phyloP scores from a whole-genome alignment of 2,888 invertebrate species.

The Rutpela maculata region DNA sequence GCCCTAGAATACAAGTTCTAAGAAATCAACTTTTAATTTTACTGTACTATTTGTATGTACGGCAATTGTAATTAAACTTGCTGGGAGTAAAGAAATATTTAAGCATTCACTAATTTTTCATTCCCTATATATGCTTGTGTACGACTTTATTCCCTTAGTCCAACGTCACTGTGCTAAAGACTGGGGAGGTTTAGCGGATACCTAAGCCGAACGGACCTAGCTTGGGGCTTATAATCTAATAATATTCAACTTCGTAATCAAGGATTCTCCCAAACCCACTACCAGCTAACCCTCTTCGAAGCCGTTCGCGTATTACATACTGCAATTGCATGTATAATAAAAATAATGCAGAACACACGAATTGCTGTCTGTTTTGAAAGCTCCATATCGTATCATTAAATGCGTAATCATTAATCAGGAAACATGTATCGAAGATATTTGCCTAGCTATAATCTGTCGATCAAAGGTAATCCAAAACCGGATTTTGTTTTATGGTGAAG shows the following conservation, averaged over 20 bases:
- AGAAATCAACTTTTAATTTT: too few species aligned
- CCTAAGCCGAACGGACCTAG: slow-evolving; percentile 58
- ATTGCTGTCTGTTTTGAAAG: neutral
- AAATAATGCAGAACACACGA: slow-evolving; percentile 50
- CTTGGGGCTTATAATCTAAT: slow-evolving; percentile 68
- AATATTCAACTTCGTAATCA: slow-evolving; percentile 69
- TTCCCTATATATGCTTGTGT: neutral
- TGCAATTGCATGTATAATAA: slow-evolving; percentile 62
- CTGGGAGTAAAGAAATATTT: too few species aligned
- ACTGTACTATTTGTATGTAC: too few species aligned
- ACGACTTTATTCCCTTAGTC: neutral
- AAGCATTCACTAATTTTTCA: slow-evolving; percentile 8
- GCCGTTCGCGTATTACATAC: slow-evolving; percentile 59
- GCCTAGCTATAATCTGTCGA: too few species aligned
- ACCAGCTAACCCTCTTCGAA: slow-evolving; percentile 53
- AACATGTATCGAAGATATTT: too few species aligned
- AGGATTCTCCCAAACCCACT: slow-evolving; percentile 57
- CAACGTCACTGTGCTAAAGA: slow-evolving; percentile 30
- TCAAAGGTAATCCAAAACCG: too few species aligned
- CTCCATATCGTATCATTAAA: too few species aligned
- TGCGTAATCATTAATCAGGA: too few species aligned
- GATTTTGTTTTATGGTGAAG: too few species aligned
- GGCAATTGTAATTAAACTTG: too few species aligned
- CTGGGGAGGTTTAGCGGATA: slow-evolving; percentile 55
- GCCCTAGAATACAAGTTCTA: too few species aligned